Conservation (phyloP, 2,888 invertebrate genomes). For the Amblyjoppa fuscipennis region DNA sequence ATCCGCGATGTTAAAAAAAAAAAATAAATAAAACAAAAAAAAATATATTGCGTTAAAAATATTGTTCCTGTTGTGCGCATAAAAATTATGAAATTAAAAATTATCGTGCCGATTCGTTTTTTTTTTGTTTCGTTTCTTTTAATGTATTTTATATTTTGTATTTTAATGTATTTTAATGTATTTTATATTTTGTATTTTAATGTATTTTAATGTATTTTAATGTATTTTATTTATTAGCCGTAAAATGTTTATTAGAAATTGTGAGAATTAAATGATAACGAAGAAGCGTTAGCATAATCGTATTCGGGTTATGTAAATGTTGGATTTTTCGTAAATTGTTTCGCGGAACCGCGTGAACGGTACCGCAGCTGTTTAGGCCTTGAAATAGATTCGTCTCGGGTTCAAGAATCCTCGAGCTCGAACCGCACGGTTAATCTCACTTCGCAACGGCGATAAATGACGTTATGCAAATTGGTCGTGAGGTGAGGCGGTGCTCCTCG, state of each 20-base stretch:
- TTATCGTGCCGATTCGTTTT: background rate
- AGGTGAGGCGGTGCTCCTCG: conserved; percentile 11
- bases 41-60: no score
- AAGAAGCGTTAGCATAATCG: background rate
- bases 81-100: background rate
- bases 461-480: conserved; percentile 28
- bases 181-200: no score
- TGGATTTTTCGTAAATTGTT: background rate
- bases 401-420: conserved; percentile 24
- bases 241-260: background rate
- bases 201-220: no score
- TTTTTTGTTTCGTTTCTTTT: background rate
- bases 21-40: no score
- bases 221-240: no score
- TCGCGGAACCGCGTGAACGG: background rate
- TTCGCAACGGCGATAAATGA: conserved; percentile 1
- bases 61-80: no score
- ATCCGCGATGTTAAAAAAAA: background rate
- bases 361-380: conserved; percentile 9
- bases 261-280: background rate
- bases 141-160: no score
- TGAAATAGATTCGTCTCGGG: conserved; percentile 23
- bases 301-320: conserved; percentile 3
- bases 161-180: no score
- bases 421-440: conserved; percentile 7